These are phyloP conservation scores for Chaetorhynchus papuensis DNA, from an alignment of 2,113 vertebrate species.

Conservation along the genomic window DNA sequence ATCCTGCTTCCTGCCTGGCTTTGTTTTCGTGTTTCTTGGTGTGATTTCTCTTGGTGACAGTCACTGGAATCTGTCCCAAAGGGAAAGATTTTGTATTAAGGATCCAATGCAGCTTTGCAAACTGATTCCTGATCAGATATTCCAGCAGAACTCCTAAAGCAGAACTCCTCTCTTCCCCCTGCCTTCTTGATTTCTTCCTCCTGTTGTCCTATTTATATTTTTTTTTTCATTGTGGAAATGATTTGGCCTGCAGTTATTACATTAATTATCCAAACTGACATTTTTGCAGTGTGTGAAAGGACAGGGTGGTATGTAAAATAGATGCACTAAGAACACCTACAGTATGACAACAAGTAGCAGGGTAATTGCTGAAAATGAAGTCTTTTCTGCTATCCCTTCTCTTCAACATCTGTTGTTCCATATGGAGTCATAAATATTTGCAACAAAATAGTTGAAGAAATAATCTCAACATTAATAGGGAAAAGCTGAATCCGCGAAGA, in stretches of 20 bases:
- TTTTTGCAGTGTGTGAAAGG: conserved; percentile 60
- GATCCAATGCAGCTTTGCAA: not conserved
- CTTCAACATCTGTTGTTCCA: conserved; percentile 70
- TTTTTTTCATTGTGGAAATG: conserved; percentile 12
- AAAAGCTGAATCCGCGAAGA: conserved; percentile 53
- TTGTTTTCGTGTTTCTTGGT: not conserved
- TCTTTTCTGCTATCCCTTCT: conserved; percentile 63
- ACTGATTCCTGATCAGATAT: not conserved
- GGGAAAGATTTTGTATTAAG: not conserved
- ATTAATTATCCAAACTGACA: conserved; percentile 58
- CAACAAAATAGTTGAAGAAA: conserved; percentile 68
- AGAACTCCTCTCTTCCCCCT: not conserved
- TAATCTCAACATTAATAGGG: conserved; percentile 67
- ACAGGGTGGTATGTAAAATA: conserved; percentile 64
- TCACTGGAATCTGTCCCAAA: not conserved
- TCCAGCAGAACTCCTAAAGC: not conserved
- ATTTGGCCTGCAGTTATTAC: conserved; percentile 31
- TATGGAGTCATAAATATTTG: conserved; percentile 76
- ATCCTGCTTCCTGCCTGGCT: not conserved
- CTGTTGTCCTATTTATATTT: not conserved
- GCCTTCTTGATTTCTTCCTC: not conserved
- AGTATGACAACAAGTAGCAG: conserved; percentile 70
- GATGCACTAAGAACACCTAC: conserved; percentile 67
- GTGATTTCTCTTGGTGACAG: not conserved
- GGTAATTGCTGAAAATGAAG: conserved; percentile 71